Evolutionary conservation across 2,797 vertebrate genomes (phyloP).

Genomic region (Gila robusta): DNA sequence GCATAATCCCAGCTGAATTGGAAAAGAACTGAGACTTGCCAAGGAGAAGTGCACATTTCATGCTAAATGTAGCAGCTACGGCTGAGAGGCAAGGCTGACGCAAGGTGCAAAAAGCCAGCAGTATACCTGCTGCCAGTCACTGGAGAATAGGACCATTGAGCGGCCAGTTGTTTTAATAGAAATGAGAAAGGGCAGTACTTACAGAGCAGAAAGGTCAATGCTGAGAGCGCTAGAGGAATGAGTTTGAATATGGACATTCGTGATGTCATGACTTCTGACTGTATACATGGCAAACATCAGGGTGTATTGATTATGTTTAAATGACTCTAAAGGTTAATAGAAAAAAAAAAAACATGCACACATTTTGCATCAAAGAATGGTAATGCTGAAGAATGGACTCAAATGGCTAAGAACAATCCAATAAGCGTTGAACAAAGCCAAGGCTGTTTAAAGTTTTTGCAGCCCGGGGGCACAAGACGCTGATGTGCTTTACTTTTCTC

Average conservation of each 20-base stretch:
- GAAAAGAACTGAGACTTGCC: conserved; percentile 41
- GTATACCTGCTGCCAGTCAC: conserved; percentile 50
- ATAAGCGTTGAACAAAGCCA: conserved; percentile 45
- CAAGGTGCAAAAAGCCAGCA: conserved; percentile 34
- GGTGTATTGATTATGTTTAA: conserved; percentile 49
- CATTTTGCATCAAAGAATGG: conserved; percentile 33
- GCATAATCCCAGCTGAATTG: conserved; percentile 54
- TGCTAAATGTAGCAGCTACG: conserved; percentile 56
- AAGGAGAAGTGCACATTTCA: conserved; percentile 54
- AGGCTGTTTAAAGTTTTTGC: conserved; percentile 48
- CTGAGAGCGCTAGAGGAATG: conserved; percentile 22
- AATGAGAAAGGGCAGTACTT: conserved; percentile 64
- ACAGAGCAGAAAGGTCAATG: conserved; percentile 65
- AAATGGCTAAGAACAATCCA: conserved; percentile 47
- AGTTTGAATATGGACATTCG: conserved; percentile 44
- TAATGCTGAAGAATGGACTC: conserved; percentile 41
- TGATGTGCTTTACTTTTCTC: conserved; percentile 41
- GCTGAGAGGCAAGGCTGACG: conserved; percentile 50
- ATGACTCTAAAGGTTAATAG: conserved; percentile 41
- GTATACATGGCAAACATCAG: conserved; percentile 36
- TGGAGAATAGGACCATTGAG: conserved; percentile 42
- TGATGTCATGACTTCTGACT: conserved; percentile 39
- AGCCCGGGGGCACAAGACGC: conserved; percentile 9
- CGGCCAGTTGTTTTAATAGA: conserved; percentile 60
- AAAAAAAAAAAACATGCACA: conserved; percentile 23